These are phyloP conservation scores for Euplexia lucipara DNA, from an alignment of 2,888 invertebrate genomes.

Conservation along the genomic window DNA sequence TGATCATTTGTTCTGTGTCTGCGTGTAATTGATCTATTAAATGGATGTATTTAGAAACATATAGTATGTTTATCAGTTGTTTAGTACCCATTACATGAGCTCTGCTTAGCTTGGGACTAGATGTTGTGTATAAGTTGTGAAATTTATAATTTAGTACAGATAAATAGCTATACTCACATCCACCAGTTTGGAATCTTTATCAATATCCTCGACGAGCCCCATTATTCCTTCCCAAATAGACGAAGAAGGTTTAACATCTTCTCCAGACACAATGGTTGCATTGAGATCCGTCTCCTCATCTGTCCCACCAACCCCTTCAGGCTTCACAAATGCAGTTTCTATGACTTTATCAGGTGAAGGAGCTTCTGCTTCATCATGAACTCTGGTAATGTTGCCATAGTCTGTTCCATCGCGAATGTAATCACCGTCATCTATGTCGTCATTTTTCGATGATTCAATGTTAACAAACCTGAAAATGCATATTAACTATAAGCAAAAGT, in stretches of 20 bases:
- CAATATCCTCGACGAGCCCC: conserved; percentile 84
- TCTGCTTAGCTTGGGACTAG: too few species aligned
- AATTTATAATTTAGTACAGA: too few species aligned
- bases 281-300: conserved; percentile 81
- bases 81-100: too few species aligned
- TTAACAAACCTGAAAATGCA: conserved; percentile 90
- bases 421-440: conserved; percentile 90
- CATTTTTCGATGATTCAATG: conserved; percentile 93
- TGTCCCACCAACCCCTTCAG: conserved; percentile 74
- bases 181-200: conserved; percentile 77
- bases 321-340: conserved; percentile 79
- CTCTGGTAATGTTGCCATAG: conserved; percentile 84
- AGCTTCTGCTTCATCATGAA: conserved; percentile 77
- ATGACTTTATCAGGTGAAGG: conserved; percentile 71
- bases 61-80: too few species aligned
- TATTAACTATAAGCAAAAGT: background rate
- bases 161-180: conserved; percentile 76
- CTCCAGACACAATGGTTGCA: conserved; percentile 81
- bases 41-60: too few species aligned
- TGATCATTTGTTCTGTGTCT: too few species aligned
- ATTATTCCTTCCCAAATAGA: conserved; percentile 87
- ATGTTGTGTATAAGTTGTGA: too few species aligned
- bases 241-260: conserved; percentile 78
- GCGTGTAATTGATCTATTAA: too few species aligned
- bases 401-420: conserved; percentile 87